These are phyloP conservation scores for Hemiscyllium ocellatum DNA, from an alignment of 2,113 vertebrate genomes.

Conservation along the genomic window DNA sequence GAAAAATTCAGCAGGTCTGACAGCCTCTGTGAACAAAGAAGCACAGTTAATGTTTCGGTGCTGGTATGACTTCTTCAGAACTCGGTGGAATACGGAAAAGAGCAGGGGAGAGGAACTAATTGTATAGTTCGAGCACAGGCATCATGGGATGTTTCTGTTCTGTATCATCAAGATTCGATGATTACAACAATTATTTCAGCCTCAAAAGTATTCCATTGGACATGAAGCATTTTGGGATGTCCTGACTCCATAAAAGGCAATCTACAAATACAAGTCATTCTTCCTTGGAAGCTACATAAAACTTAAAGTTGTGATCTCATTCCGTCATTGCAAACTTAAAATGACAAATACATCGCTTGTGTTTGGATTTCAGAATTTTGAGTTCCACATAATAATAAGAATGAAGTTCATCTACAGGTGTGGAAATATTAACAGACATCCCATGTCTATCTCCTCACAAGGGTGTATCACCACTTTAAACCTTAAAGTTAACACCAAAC, in stretches of 20 bases:
- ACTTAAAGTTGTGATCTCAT: neutral
- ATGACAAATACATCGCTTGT: neutral
- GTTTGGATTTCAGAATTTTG: neutral
- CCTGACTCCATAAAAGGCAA: neutral
- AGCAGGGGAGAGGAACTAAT: neutral
- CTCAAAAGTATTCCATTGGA: neutral
- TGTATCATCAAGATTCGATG: neutral
- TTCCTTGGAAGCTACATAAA: neutral
- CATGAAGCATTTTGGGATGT: neutral
- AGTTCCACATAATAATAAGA: neutral
- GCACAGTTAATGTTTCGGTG: no score
- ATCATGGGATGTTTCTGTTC: neutral
- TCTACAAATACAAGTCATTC: neutral
- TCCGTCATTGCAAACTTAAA: neutral
- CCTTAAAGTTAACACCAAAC: neutral
- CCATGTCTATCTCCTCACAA: neutral
- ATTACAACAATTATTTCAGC: neutral
- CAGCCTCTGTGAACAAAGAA: no score
- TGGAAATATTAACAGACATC: neutral
- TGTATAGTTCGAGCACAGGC: neutral
- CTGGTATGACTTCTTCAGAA: no score
- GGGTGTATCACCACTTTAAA: neutral
- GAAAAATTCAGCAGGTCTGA: no score
- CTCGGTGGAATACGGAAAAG: neutral
- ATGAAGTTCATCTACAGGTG: neutral